Evolutionary conservation across 2,113 vertebrate species (phyloP).

Genomic region (Hiodon tergisus): DNA sequence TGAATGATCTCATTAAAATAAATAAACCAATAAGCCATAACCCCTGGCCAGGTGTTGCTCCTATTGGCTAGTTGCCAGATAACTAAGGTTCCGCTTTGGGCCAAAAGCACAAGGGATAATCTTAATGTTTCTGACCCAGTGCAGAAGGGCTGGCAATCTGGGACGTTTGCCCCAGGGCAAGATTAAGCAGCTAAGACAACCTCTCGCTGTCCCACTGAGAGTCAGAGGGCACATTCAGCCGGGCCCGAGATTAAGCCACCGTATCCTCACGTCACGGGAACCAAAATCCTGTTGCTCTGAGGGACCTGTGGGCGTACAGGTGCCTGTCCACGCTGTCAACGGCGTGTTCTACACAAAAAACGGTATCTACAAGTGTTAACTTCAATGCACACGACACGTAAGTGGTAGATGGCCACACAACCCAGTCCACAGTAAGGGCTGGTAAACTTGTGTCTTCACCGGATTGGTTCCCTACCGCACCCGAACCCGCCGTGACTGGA

Average conservation of each 20-base stretch:
- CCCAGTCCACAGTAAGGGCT: too few relatives aligned
- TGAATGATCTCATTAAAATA: too few relatives aligned
- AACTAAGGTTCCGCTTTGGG: conserved; percentile 61
- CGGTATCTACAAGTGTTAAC: too few relatives aligned
- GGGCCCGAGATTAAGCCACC: conserved; percentile 40
- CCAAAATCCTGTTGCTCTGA: conserved; percentile 73
- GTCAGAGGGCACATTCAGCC: conserved; percentile 63
- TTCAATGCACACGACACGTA: too few relatives aligned
- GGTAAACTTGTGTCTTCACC: too few relatives aligned
- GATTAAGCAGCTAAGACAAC: conserved; percentile 61
- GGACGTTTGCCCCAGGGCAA: conserved; percentile 62
- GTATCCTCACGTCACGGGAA: conserved; percentile 55
- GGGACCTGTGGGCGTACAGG: conserved; percentile 65
- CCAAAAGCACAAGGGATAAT: conserved; percentile 56
- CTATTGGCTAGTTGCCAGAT: conserved; percentile 52
- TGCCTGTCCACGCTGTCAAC: conserved; percentile 56
- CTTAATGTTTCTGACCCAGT: conserved; percentile 59
- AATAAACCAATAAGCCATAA: too few relatives aligned
- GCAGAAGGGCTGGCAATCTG: conserved; percentile 57
- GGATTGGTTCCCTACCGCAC: too few relatives aligned
- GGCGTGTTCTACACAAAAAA: too few relatives aligned
- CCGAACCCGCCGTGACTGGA: too few relatives aligned
- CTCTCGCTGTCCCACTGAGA: conserved; percentile 62
- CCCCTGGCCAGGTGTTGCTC: conserved; percentile 42
- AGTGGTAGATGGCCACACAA: too few relatives aligned